These are phyloP conservation scores for Acanthopleura granulata DNA, from an alignment of 2,888 invertebrate genomes.

Conservation along the genomic window DNA sequence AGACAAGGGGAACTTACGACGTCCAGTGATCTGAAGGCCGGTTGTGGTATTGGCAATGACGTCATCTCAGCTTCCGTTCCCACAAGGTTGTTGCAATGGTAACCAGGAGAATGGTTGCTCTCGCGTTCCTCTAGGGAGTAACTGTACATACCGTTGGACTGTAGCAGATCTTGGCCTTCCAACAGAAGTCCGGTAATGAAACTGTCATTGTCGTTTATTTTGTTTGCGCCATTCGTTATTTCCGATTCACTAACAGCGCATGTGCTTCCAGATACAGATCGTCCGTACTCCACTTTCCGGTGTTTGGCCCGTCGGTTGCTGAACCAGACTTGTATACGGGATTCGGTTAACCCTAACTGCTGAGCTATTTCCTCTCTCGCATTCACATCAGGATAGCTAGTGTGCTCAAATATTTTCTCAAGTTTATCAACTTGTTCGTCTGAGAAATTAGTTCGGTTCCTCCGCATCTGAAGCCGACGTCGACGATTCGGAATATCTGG, in stretches of 20 bases:
- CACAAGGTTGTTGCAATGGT: too few relatives aligned
- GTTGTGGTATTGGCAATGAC: slow-evolving; percentile 33
- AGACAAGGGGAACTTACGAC: too few relatives aligned
- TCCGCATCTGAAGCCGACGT: slow-evolving; percentile 72
- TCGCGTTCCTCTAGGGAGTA: too few relatives aligned
- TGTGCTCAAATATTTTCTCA: slow-evolving; percentile 91
- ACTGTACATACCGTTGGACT: too few relatives aligned
- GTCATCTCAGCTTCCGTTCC: slow-evolving; percentile 73
- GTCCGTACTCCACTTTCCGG: slow-evolving; percentile 77
- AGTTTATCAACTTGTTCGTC: slow-evolving; percentile 92
- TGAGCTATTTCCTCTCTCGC: slow-evolving; percentile 93
- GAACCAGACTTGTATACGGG: slow-evolving; percentile 95
- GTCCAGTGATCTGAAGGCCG: too few relatives aligned
- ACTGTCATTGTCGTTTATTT: too few relatives aligned
- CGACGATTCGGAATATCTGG: too few relatives aligned
- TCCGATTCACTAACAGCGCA: too few relatives aligned
- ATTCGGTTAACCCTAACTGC: slow-evolving; percentile 91
- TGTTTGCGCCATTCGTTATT: too few relatives aligned
- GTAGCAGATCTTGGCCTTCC: too few relatives aligned
- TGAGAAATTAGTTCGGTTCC: slow-evolving; percentile 94
- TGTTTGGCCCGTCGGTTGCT: slow-evolving; percentile 94
- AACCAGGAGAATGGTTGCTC: too few relatives aligned
- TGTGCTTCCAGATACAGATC: not conserved
- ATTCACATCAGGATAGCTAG: slow-evolving; percentile 96
- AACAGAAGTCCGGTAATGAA: too few relatives aligned